Base-by-base conservation (phyloP, 2,113 vertebrate genomes). In the Pseudorectes ferrugineus region DNA sequence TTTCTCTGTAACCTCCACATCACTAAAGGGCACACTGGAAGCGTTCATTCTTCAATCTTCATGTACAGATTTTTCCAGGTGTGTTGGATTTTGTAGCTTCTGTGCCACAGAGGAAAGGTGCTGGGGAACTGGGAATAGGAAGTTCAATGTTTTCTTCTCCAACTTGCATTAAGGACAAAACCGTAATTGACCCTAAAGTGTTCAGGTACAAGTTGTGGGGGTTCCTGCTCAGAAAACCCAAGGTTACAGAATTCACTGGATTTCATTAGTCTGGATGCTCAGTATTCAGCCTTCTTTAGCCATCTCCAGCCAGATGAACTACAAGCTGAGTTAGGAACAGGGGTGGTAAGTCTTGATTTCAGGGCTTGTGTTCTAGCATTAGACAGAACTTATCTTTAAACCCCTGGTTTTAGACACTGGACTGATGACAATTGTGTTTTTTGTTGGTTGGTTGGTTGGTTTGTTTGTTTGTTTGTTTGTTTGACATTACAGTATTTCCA, bases 301-400 rank as follows among this genome's bases (percentile, higher is more conserved):
- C 20, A 38, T 28, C 26, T 66, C 31, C 54, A 62, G 46, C n/a
- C 29, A 80, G 38, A 73, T 35, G 45, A 92, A 66, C 36, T 42
- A 54, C 0, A 7, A 73, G 24, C 42, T 58, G 54, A 48, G 17
- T 38, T 80, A 83, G 38, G 14, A 90, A 70, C 26, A 55, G 42
- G 16, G 18, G 5, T 58, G 45, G 28, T 83, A 90, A 88, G 22
- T 74, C 40, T 75, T 83, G 59, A 51, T 92, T 88, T 79, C 78
- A 83, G 46, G 35, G 24, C 31, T 80, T 74, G 26, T 86, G 62
- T 93, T 88, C 63, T 51, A 83, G 17, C 35, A 31, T 90, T 94
- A 77, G 33, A 62, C 51, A 88, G 71, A 78, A 73, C 5, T 92
- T 88, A 61, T 11, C 52, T 82, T 83, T 85, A 78, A 88, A 57